phyloP scores from a whole-genome alignment of 2,113 vertebrate species.

The Mirounga angustirostris region DNA sequence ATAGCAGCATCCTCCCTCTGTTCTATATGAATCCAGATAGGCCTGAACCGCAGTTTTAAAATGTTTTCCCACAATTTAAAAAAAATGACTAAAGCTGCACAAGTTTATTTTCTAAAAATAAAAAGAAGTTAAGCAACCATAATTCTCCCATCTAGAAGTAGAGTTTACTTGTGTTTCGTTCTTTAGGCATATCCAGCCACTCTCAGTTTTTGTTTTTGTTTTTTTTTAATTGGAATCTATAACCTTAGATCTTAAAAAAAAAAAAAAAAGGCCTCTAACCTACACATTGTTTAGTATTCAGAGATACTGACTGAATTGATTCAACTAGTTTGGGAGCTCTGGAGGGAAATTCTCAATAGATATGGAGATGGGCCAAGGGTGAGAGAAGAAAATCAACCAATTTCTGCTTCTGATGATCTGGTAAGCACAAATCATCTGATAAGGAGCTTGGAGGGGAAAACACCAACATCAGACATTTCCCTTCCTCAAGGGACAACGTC shows the following conservation, averaged over 20 bases:
- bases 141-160: not conserved
- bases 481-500: not conserved
- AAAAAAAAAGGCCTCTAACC: not conserved
- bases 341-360: not conserved
- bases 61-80: not conserved
- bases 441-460: not conserved
- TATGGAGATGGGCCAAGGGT: not conserved
- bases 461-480: not conserved
- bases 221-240: not conserved
- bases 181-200: not conserved
- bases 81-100: not conserved
- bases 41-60: not conserved
- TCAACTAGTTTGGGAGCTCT: not conserved
- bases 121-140: not conserved
- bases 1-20: not conserved
- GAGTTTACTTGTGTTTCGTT: not conserved
- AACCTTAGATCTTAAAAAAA: not conserved
- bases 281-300: not conserved
- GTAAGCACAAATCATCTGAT: not conserved
- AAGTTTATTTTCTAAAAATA: not conserved
- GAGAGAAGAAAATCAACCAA: not conserved
- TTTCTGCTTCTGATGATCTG: not conserved
- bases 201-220: not conserved
- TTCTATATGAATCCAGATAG: not conserved
- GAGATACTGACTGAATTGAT: constrained; percentile 18